Evolutionary conservation across 2,888 invertebrate genomes (phyloP).

Genomic region (Noctua janthe): DNA sequence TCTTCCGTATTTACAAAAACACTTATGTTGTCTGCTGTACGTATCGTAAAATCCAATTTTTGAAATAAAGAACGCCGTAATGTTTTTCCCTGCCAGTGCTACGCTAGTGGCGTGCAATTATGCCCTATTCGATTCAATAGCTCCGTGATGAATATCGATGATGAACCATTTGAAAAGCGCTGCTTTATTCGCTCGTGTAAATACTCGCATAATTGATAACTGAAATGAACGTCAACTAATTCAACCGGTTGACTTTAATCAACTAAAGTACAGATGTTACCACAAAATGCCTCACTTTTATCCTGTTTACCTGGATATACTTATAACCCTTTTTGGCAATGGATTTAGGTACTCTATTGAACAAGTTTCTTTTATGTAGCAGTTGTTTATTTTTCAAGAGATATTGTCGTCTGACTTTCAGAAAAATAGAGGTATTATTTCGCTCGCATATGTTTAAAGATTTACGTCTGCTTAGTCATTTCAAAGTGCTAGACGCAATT

Average conservation of each 20-base stretch:
- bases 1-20: constrained; percentile 37
- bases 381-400: constrained; percentile 46
- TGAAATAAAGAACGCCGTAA: constrained; percentile 40
- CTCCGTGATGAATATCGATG: constrained; percentile 78
- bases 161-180: constrained; percentile 73
- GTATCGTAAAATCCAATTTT: constrained; percentile 20
- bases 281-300: constrained; percentile 21
- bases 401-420: constrained; percentile 29
- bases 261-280: constrained; percentile 29
- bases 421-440: constrained; percentile 33
- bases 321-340: constrained; percentile 32
- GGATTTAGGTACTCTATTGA: constrained; percentile 54
- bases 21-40: constrained; percentile 20
- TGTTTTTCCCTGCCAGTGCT: constrained; percentile 47
- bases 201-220: constrained; percentile 50
- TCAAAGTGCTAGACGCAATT: constrained; percentile 11
- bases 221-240: constrained; percentile 44
- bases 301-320: constrained; percentile 24
- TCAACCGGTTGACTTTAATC: constrained; percentile 31
- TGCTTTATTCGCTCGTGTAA: constrained; percentile 62
- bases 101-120: constrained; percentile 71
- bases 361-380: constrained; percentile 48
- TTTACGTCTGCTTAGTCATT: background rate
- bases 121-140: constrained; percentile 78
- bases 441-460: constrained; percentile 13